Base-by-base conservation (phyloP, 2,113 vertebrate species). In the Fulmarus glacialis region DNA sequence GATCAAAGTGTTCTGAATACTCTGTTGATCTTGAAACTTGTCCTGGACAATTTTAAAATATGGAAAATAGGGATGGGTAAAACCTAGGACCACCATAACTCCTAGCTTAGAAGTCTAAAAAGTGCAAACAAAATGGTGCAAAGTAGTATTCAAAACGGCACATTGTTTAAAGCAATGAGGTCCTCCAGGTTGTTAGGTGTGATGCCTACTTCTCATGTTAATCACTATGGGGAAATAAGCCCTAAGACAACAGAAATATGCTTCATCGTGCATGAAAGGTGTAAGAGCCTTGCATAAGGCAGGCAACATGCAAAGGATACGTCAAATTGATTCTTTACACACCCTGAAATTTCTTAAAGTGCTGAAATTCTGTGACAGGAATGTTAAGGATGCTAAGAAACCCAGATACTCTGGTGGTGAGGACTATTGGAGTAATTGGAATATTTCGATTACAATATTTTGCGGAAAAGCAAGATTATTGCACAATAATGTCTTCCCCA, bases 401-500 rank as follows among this genome's bases (percentile, higher is more conserved):
- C 3, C 2, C 24, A 30, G 5, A 45, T 48, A 29, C 3, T 12
- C 6, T 59, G 13, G 21, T 36, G 16, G 9, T 64, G 15, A 36
- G 24, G 29, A 34, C 8, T 40, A 34, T 23, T 4, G 1, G 17
- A 74, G 32, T 30, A 67, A 24, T 9, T 26, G 17, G 15, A 72
- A 34, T 71, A 32, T 34, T 67, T 82, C 7, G 8, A 5, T 47
- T 56, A 26, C 8, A 56, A 45, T 10, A 5, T 7, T 38, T 32
- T 79, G 58, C 5, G 1, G 5, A 47, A 23, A 53, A 48, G 36
- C 10, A n/a, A 40, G 16, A 50, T 9, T 47, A 4, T 32, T 17
- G 4, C 15, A 52, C 5, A 56, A 13, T 50, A 59, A 32, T 1
- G 0, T 6, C 7, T 52, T 74, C 24, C 22, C 3, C 15, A 11